phyloP scores from a whole-genome alignment of 2,888 invertebrate genomes.

The Philhelius pedissequus region DNA sequence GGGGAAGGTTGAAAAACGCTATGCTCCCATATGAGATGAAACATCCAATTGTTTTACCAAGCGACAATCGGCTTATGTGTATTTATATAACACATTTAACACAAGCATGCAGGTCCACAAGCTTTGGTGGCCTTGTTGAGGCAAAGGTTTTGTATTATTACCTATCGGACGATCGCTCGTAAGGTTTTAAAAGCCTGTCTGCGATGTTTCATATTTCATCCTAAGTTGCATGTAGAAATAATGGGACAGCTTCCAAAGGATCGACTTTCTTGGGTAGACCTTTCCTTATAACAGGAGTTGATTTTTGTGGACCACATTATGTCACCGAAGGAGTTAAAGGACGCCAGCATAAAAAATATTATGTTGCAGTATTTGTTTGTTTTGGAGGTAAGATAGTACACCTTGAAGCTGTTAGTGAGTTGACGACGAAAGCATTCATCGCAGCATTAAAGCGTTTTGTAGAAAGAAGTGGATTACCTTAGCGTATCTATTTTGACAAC shows the following conservation, averaged over 20 bases:
- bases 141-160: not conserved
- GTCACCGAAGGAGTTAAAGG: not conserved
- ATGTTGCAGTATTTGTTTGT: not conserved
- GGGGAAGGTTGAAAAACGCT: not conserved
- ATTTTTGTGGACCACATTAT: not conserved
- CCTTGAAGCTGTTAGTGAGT: not conserved
- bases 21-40: not conserved
- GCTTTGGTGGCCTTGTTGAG: not conserved
- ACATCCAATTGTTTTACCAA: not conserved
- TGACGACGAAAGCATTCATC: not conserved
- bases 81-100: not conserved
- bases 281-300: not conserved
- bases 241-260: not conserved
- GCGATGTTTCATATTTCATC: not conserved
- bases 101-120: not conserved
- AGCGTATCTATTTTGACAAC: not conserved
- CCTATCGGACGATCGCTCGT: not conserved
- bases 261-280: not conserved
- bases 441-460: no score
- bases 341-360: not conserved
- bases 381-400: not conserved
- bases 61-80: not conserved
- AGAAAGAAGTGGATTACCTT: no score
- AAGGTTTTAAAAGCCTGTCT: not conserved
- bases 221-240: not conserved